These are phyloP conservation scores for Ramphastos sulfuratus DNA, from an alignment of 2,113 vertebrate species.

Conservation along the genomic window DNA sequence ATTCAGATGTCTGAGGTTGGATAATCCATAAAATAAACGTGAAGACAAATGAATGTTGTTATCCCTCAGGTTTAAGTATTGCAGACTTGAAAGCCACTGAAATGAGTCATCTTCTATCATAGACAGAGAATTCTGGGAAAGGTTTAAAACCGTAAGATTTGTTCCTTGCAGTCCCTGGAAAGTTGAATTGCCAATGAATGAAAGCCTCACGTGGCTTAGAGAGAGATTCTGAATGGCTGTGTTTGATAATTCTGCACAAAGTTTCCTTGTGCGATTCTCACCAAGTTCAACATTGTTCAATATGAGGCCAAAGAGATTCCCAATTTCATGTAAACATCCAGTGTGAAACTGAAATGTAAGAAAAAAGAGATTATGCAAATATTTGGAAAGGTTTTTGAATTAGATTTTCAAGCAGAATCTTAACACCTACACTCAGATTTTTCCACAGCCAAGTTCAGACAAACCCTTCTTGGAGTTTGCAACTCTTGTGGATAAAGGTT, in stretches of 20 bases:
- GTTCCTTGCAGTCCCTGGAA: conserved; percentile 82
- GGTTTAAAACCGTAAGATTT: conserved; percentile 82
- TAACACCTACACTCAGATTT: neutral
- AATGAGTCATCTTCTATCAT: conserved; percentile 80
- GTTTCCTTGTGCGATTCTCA: conserved; percentile 46
- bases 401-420: neutral
- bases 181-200: conserved; percentile 66
- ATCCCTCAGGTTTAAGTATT: conserved; percentile 77
- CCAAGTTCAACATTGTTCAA: conserved; percentile 79
- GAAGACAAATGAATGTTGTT: conserved; percentile 81
- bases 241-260: conserved; percentile 82
- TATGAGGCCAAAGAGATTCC: conserved; percentile 75
- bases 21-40: conserved; percentile 82
- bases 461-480: neutral
- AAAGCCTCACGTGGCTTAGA: conserved; percentile 75
- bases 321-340: conserved; percentile 82
- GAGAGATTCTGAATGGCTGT: conserved; percentile 80
- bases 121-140: conserved; percentile 81
- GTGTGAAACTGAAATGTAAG: conserved; percentile 78
- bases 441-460: neutral
- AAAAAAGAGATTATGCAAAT: neutral
- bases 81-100: conserved; percentile 79
- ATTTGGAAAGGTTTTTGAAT: neutral
- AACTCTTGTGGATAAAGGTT: neutral
- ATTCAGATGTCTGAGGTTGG: conserved; percentile 78